Evolutionary conservation across 1,140 invertebrate genomes (phyloP), one percentile per base, ranked within the genome.

Genomic region (Phocides pigmalion): DNA sequence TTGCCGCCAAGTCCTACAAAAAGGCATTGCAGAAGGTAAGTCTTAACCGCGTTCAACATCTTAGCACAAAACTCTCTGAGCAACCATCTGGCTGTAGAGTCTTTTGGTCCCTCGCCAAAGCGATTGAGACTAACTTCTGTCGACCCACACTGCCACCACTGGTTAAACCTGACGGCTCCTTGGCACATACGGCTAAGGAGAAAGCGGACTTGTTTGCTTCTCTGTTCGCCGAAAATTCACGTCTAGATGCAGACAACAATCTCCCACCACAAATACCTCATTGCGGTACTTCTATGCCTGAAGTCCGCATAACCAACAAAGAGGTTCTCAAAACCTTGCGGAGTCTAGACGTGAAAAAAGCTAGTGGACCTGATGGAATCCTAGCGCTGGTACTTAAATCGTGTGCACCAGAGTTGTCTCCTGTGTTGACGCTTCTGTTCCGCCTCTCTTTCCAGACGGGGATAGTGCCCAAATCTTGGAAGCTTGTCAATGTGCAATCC

Each of bases 81-180:
- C 19, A 66, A 4, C 49, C 66, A 19, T 44, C 49, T 8, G 70
- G 51, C 0, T 59, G 62, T 8, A 68, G 49, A 49, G 53, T 58
- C 2, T 72, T 64, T 22, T 72, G 70, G 70, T 63, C 63, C n/a
- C 54, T 73, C 4, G 20, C 58, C 11, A 66, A 67, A 22, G 14
- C 54, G 12, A 20, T 67, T 14, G 32, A 62, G 19, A 11, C 28
- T 0, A 67, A 67, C 14, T 67, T 67, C 32, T 39, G 28, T 22
- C 28, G 35, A 0, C n/a, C 65, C 5, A 42, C 32, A 20, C 20
- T 58, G 0, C 58, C 59, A 0, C 59, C 50, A 4, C 12, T 62
- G 17, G 8, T 49, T 1, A 56, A 47, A 15, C 49, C 50, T 17
- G 64, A 66, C 15, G 64, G 59, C 3, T 44, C 59, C 3, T 39